phyloP scores from a whole-genome alignment of 2,888 invertebrate species.

The Cataglyphis cursor region DNA sequence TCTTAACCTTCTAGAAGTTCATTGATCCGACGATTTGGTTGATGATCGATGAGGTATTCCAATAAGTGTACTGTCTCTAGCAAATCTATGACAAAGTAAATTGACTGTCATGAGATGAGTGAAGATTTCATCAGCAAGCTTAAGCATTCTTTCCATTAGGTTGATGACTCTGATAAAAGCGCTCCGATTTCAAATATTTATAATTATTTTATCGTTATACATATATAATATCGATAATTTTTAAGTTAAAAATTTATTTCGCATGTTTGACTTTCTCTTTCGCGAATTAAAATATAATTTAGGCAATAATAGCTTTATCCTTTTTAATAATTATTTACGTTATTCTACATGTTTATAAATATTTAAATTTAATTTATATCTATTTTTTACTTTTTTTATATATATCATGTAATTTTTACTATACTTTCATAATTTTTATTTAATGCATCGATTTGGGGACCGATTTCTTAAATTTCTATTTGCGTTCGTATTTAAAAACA shows the following conservation, averaged over 20 bases:
- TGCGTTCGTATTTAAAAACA: not conserved
- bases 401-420: not conserved
- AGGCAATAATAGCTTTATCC: not conserved
- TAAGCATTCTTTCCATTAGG: not conserved
- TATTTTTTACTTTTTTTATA: not conserved
- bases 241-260: not conserved
- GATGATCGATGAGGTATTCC: conserved; percentile 47
- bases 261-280: not conserved
- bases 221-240: no score
- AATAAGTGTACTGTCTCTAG: conserved; percentile 11
- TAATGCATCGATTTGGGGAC: not conserved
- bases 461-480: not conserved
- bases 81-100: conserved; percentile 24
- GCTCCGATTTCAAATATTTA: not conserved
- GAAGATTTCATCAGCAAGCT: not conserved
- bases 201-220: not conserved
- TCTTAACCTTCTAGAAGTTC: conserved; percentile 43
- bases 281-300: not conserved
- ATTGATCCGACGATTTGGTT: conserved; percentile 25
- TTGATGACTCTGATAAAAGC: not conserved
- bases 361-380: not conserved
- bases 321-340: no score
- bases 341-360: not conserved
- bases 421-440: not conserved
- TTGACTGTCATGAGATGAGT: not conserved